These are phyloP conservation scores for Hypsibius dujardini DNA, from an alignment of 1,140 invertebrate species.

Conservation along the genomic window DNA sequence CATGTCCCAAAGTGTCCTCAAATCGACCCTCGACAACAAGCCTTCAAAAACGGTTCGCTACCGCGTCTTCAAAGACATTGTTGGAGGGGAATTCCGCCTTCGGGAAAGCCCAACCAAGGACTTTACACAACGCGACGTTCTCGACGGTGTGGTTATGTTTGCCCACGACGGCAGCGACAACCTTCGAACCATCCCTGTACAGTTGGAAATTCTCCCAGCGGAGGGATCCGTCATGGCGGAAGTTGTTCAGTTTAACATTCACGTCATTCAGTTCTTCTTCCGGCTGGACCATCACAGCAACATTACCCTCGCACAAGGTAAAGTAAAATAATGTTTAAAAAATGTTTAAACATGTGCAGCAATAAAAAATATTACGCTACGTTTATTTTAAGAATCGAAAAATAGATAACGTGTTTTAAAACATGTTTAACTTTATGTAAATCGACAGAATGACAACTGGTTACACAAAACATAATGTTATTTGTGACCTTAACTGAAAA, in stretches of 20 bases:
- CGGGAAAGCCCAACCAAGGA: neutral
- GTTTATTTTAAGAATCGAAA: too few species aligned
- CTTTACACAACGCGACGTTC: neutral
- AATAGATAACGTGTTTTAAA: too few species aligned
- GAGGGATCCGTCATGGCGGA: neutral
- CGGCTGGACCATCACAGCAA: neutral
- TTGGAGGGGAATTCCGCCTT: neutral
- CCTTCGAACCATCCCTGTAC: neutral
- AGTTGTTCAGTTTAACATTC: slow-evolving; percentile 8
- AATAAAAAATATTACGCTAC: too few species aligned
- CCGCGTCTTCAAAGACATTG: neutral
- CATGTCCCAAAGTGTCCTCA: neutral
- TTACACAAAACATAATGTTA: too few species aligned
- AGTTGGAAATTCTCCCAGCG: neutral
- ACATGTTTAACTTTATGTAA: too few species aligned
- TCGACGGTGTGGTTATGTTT: neutral
- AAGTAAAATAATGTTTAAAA: too few species aligned
- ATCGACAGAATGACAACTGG: too few species aligned
- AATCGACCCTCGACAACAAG: neutral
- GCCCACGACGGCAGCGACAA: neutral
- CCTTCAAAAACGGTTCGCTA: neutral
- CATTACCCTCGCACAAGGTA: slow-evolving; percentile 3
- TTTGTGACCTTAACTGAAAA: too few species aligned
- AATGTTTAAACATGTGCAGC: too few species aligned
- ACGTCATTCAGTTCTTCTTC: neutral